phyloP scores from a whole-genome alignment of 2,113 vertebrate genomes.

The Centropristis striata region DNA sequence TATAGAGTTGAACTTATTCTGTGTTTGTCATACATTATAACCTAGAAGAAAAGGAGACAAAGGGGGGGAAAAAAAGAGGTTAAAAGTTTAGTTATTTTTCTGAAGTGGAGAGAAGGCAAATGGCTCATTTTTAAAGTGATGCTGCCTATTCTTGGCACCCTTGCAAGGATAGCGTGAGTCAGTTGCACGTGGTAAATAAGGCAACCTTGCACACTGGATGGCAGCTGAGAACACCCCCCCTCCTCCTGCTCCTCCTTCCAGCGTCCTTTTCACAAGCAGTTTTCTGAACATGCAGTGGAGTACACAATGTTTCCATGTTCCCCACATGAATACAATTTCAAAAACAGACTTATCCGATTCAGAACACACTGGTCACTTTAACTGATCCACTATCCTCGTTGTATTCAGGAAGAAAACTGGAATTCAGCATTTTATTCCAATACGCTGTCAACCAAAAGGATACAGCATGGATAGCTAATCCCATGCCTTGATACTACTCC shows the following conservation, averaged over 20 bases:
- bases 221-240: neutral
- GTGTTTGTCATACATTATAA: slow-evolving; percentile 95
- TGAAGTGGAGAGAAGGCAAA: neutral
- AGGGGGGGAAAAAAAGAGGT: neutral
- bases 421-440: slow-evolving; percentile 4
- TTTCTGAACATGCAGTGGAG: neutral
- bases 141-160: slow-evolving; percentile 25
- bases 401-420: neutral
- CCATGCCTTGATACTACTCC: neutral
- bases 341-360: neutral
- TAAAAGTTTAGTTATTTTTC: neutral
- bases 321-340: neutral
- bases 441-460: neutral
- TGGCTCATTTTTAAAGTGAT: slow-evolving; percentile 11
- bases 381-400: neutral
- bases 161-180: slow-evolving; percentile 25
- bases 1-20: slow-evolving; percentile 98
- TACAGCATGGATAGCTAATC: neutral
- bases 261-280: neutral
- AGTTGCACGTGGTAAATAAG: slow-evolving; percentile 39
- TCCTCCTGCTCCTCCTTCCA: neutral
- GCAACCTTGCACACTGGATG: neutral
- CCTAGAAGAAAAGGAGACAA: slow-evolving; percentile 80
- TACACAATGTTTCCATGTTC: neutral
- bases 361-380: neutral